phyloP scores from a whole-genome alignment of 2,113 vertebrate species.

The Myrmecobius fasciatus region DNA sequence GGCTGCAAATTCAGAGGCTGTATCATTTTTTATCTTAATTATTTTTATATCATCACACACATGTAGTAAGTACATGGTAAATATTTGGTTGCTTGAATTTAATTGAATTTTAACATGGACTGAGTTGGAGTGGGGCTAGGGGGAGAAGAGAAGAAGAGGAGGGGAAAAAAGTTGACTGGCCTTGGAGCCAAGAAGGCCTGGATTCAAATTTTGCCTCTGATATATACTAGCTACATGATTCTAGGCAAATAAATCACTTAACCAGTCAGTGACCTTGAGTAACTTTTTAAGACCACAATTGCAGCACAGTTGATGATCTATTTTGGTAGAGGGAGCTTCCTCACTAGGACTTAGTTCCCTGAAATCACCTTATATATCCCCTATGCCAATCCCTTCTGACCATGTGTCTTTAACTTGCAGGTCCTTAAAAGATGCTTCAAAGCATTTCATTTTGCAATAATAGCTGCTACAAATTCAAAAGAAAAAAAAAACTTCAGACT shows the following conservation, averaged over 20 bases:
- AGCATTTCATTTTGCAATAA: conserved; percentile 27
- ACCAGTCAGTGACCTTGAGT: neutral
- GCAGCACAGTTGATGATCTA: neutral
- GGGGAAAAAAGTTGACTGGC: neutral
- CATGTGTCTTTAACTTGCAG: conserved; percentile 10
- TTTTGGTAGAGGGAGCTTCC: neutral
- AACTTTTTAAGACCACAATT: neutral
- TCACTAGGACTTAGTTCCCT: neutral
- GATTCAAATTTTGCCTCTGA: neutral
- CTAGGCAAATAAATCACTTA: neutral
- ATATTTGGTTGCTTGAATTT: neutral
- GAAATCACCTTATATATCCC: neutral
- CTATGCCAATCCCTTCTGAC: neutral
- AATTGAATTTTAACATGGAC: neutral
- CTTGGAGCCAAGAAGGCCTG: neutral
- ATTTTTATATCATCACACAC: too few relatives aligned
- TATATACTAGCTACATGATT: neutral
- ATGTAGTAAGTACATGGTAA: too few relatives aligned
- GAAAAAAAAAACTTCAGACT: conserved; percentile 31
- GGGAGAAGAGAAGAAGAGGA: too few relatives aligned
- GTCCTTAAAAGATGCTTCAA: neutral
- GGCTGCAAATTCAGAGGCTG: too few relatives aligned
- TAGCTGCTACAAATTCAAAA: conserved; percentile 42
- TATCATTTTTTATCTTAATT: too few relatives aligned
- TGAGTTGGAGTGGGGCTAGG: too few relatives aligned